Evolutionary conservation across 2,113 vertebrate genomes (phyloP).

Genomic region (Saguinus midas): DNA sequence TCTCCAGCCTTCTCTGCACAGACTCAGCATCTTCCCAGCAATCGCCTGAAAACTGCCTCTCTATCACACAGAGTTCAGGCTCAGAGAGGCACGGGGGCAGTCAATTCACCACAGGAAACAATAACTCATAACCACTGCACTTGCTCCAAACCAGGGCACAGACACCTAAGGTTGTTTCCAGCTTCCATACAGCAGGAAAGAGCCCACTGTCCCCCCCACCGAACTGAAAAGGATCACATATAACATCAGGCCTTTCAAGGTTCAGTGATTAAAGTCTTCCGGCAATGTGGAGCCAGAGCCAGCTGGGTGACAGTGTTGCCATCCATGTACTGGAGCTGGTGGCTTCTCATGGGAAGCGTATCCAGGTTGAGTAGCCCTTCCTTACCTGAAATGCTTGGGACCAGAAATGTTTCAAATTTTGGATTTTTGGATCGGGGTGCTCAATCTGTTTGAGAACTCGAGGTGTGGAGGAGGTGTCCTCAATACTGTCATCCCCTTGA

Average conservation of each 20-base stretch:
- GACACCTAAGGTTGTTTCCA: neutral
- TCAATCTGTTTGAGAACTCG: neutral
- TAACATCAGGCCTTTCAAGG: neutral
- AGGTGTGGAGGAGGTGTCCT: neutral
- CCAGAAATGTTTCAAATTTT: neutral
- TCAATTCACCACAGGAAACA: neutral
- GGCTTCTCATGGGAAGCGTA: neutral
- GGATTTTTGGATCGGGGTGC: neutral
- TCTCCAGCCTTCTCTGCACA: neutral
- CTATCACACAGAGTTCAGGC: neutral
- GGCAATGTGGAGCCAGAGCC: neutral
- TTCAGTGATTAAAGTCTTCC: neutral
- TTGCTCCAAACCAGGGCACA: neutral
- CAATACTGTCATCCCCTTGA: neutral
- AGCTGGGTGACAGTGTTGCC: rapidly evolving
- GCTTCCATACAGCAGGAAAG: neutral
- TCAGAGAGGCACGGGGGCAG: neutral
- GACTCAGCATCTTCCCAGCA: neutral
- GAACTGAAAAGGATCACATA: neutral
- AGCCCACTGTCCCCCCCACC: neutral
- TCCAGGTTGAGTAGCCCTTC: neutral
- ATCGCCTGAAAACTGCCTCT: neutral
- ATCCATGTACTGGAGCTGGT: neutral
- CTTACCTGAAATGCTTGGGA: neutral
- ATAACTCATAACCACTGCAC: neutral